Percentiles rank a stretch among this genome's conserved stretches.
Conservation (phyloP, 2,113 vertebrate species). For the Candoia aspera region DNA sequence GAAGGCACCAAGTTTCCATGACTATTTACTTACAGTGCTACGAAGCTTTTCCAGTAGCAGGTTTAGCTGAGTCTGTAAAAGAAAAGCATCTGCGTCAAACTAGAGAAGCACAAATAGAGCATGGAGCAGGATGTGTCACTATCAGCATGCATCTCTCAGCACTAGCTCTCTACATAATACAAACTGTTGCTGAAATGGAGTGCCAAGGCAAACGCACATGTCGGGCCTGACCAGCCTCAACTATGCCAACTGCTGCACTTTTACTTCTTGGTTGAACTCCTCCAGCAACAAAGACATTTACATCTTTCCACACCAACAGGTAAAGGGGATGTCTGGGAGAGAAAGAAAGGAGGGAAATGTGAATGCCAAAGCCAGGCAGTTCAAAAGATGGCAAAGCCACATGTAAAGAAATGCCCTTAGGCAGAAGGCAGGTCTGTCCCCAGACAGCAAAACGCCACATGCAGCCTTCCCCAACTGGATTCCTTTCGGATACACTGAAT, state of each 20-base stretch:
- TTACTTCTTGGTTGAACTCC: neutral
- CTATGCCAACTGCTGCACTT: neutral
- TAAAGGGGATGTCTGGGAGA: slow-evolving; percentile 32
- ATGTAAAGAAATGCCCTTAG: neutral
- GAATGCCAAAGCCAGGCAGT: neutral
- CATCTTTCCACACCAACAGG: neutral
- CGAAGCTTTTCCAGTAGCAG: slow-evolving; percentile 95
- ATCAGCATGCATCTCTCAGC: slow-evolving; percentile 38
- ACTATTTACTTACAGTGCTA: slow-evolving; percentile 87
- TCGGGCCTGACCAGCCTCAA: slow-evolving; percentile 19
- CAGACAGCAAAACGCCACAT: neutral
- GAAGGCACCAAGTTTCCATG: neutral
- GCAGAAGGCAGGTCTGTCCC: too few species aligned
- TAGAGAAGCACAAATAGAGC: neutral
- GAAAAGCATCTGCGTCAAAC: slow-evolving; percentile 11
- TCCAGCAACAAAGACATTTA: neutral
- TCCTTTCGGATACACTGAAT: neutral
- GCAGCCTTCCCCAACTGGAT: neutral
- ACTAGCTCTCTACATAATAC: slow-evolving; percentile 17
- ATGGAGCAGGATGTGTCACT: neutral
- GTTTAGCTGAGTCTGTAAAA: slow-evolving; percentile 92
- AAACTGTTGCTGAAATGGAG: slow-evolving; percentile 15
- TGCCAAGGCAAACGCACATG: slow-evolving; percentile 24
- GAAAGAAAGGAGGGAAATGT: neutral
- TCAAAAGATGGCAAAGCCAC: neutral